phyloP scores from a whole-genome alignment of 2,888 invertebrate species.

The Parochlus steinenii region DNA sequence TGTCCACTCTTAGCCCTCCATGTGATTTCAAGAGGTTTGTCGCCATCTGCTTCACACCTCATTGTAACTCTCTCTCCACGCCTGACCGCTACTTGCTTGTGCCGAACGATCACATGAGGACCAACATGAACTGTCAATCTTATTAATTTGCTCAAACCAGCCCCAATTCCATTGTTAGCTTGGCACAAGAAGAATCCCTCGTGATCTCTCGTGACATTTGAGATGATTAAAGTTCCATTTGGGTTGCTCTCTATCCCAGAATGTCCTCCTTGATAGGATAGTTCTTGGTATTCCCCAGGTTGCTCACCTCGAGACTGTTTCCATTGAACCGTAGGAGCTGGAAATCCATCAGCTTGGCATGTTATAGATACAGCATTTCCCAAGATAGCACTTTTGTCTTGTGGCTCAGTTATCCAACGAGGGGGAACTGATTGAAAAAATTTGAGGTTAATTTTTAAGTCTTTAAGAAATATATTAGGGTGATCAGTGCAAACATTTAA shows the following conservation, averaged over 20 bases:
- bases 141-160: slow-evolving; percentile 42
- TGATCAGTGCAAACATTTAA: no score
- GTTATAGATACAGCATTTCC: slow-evolving; percentile 50
- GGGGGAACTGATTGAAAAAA: slow-evolving; percentile 43
- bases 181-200: slow-evolving; percentile 40
- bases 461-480: no score
- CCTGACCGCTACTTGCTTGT: slow-evolving; percentile 33
- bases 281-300: slow-evolving; percentile 36
- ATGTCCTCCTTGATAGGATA: slow-evolving; percentile 31
- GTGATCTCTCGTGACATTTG: slow-evolving; percentile 35
- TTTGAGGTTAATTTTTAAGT: no score
- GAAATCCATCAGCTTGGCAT: slow-evolving; percentile 63
- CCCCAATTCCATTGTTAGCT: slow-evolving; percentile 42
- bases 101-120: slow-evolving; percentile 32
- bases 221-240: slow-evolving; percentile 37
- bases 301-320: slow-evolving; percentile 35
- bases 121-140: slow-evolving; percentile 41
- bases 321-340: slow-evolving; percentile 41
- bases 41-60: slow-evolving; percentile 36
- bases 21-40: slow-evolving; percentile 35
- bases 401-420: slow-evolving; percentile 55
- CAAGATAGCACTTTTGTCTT: slow-evolving; percentile 52
- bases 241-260: slow-evolving; percentile 25
- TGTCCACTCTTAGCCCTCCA: slow-evolving; percentile 25
- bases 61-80: slow-evolving; percentile 34